These are phyloP conservation scores for Chrysolina americana DNA, from an alignment of 2,888 invertebrate genomes.

Conservation along the genomic window DNA sequence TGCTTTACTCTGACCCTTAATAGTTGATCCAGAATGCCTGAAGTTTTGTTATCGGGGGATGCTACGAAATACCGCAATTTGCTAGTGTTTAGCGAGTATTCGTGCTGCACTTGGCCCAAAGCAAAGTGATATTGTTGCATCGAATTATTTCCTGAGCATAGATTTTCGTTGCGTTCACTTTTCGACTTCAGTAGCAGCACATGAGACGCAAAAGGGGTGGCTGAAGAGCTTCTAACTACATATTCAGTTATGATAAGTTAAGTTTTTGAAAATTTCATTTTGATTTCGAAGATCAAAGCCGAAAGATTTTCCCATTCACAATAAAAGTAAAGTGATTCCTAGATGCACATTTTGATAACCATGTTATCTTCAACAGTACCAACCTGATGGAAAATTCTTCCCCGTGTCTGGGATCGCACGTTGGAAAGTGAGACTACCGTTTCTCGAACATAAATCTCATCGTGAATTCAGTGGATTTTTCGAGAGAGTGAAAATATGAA, in stretches of 20 bases:
- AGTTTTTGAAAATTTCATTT: no score
- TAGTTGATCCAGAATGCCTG: background rate
- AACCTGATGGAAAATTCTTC: background rate
- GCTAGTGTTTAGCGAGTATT: background rate
- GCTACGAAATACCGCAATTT: background rate
- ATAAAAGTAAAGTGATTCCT: no score
- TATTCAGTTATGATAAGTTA: no score
- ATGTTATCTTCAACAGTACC: no score
- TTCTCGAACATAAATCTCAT: no score
- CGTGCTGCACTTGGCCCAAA: background rate
- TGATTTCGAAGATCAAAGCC: no score
- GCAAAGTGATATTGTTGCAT: slow-evolving; percentile 1
- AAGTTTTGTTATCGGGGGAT: background rate
- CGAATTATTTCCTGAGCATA: slow-evolving; percentile 3
- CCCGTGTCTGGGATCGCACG: no score
- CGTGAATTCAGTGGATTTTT: no score
- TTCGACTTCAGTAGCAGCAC: background rate
- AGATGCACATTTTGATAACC: no score
- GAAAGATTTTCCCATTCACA: no score
- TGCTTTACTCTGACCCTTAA: background rate
- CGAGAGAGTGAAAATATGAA: no score
- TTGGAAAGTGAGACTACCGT: no score
- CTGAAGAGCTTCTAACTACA: background rate
- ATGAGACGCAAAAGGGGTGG: background rate
- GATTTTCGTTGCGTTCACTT: background rate